Conservation (phyloP, 2,888 invertebrate species). For the Nipponacmea schrenckii region DNA sequence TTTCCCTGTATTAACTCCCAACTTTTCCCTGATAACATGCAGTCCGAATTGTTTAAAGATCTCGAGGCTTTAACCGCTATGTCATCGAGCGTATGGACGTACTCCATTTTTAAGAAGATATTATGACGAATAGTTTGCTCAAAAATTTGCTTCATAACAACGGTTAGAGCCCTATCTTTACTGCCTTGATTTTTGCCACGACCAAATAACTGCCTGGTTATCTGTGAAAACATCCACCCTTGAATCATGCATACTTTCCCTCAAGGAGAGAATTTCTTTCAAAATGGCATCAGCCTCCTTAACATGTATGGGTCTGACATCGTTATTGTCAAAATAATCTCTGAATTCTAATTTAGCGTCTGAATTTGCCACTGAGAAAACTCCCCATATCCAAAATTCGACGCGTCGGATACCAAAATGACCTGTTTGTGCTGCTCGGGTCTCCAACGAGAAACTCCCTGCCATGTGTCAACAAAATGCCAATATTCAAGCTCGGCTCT, state of each 20-base stretch:
- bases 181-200: neutral
- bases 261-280: neutral
- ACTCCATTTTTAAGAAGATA: conserved; percentile 23
- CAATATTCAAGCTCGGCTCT: no score
- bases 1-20: neutral
- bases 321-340: neutral
- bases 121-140: conserved; percentile 8
- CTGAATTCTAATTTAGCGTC: no score
- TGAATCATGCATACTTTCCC: neutral
- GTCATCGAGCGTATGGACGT: conserved; percentile 20
- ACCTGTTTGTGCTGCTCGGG: no score
- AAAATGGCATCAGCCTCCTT: neutral
- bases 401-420: no score
- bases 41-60: neutral
- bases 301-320: neutral
- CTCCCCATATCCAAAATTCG: no score
- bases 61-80: conserved; percentile 16
- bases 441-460: no score
- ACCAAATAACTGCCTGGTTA: neutral
- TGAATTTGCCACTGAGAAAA: no score
- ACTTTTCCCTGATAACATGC: neutral
- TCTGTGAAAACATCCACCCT: neutral
- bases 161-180: neutral
- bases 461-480: no score
- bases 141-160: neutral